Evolutionary conservation across 2,797 vertebrate species (phyloP).

Genomic region (Tiaroga cobitis): DNA sequence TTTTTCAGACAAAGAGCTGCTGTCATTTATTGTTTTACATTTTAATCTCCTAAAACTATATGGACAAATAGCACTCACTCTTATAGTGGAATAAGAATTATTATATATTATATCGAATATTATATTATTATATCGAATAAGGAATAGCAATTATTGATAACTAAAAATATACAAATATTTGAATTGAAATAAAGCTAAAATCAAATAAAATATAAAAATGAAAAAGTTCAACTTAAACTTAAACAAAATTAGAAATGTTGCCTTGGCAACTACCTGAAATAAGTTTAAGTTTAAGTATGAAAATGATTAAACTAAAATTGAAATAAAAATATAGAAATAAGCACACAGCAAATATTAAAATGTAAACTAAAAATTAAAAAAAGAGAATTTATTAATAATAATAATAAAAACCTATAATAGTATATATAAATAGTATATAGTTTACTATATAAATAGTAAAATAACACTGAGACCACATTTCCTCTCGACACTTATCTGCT

Average conservation of each 20-base stretch:
- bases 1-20: neutral
- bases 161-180: neutral
- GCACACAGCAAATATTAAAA: neutral
- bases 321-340: slow-evolving; percentile 1
- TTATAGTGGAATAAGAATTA: neutral
- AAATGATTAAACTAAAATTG: neutral
- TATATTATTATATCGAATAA: too few relatives aligned
- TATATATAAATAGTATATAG: neutral
- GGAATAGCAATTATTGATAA: neutral
- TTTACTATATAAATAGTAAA: neutral
- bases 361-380: neutral
- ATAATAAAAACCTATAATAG: neutral
- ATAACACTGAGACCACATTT: neutral
- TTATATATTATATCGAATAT: too few relatives aligned
- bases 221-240: neutral
- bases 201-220: neutral
- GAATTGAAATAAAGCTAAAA: neutral
- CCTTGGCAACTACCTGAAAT: neutral
- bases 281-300: neutral
- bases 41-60: neutral
- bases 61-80: neutral
- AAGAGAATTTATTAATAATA: neutral
- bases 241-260: neutral
- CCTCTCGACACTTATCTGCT: neutral
- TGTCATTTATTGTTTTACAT: neutral